Conservation (phyloP, 2,888 invertebrate species). For the Ernsta delagoae region DNA sequence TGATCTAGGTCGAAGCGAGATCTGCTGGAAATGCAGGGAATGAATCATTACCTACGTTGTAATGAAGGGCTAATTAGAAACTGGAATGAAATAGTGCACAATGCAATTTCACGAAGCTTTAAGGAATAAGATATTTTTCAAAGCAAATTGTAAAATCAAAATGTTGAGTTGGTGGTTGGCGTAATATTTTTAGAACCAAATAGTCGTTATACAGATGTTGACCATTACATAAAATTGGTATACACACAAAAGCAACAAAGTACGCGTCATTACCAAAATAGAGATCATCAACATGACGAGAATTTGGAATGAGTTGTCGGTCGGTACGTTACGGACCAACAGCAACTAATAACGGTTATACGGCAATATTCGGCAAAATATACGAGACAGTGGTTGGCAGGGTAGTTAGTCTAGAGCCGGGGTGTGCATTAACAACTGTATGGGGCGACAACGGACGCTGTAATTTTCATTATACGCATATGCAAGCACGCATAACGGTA, state of each 20-base stretch:
- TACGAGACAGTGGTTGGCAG: constrained; percentile 37
- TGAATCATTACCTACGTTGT: constrained; percentile 14
- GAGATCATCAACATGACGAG: constrained; percentile 37
- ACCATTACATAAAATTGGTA: constrained; percentile 24
- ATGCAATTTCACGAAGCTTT: constrained; percentile 7
- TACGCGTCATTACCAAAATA: constrained; percentile 35
- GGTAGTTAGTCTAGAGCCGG: constrained; percentile 35
- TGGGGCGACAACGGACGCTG: constrained; percentile 38
- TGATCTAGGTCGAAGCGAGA: constrained; percentile 26
- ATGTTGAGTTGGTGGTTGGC: background rate
- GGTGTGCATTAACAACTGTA: constrained; percentile 38
- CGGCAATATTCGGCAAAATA: constrained; percentile 36
- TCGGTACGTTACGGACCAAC: constrained; percentile 21
- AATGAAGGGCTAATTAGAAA: constrained; percentile 20
- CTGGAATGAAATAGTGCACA: constrained; percentile 4
- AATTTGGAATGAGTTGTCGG: constrained; percentile 35
- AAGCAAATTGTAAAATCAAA: background rate
- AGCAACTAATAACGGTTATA: constrained; percentile 36
- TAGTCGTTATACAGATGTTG: constrained; percentile 5
- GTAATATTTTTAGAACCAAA: constrained; percentile 2
- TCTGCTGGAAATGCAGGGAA: constrained; percentile 8
- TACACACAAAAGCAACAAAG: constrained; percentile 33
- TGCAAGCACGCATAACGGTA: constrained; percentile 44
- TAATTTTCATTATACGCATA: constrained; percentile 50
- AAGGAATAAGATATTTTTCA: background rate